Conservation (phyloP, 1,140 invertebrate species). For the Pseudomyrmex dendroicus region DNA sequence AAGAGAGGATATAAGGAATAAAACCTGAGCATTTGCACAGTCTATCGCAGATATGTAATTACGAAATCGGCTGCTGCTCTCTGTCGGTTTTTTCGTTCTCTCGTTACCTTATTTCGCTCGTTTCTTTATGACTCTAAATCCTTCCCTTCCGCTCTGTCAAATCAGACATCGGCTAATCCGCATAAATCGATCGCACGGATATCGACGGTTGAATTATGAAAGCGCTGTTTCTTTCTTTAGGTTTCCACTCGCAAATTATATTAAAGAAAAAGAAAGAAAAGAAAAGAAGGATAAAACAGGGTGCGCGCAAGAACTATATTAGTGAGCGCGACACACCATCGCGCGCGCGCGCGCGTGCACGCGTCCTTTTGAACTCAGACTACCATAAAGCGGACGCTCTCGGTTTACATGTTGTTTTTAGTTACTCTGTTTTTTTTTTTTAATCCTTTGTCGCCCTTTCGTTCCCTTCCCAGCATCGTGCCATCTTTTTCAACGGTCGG, state of each 20-base stretch:
- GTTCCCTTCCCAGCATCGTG: background rate
- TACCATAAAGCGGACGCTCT: slow-evolving; percentile 42
- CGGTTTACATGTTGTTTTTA: slow-evolving; percentile 56
- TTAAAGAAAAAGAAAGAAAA: slow-evolving; percentile 10
- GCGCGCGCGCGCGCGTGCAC: no score
- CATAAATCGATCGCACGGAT: slow-evolving; percentile 49
- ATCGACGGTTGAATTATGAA: slow-evolving; percentile 46
- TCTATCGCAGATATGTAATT: slow-evolving; percentile 75
- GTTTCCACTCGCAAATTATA: background rate
- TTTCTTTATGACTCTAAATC: slow-evolving; percentile 28
- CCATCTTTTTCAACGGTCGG: slow-evolving; percentile 42
- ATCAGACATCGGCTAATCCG: slow-evolving; percentile 46
- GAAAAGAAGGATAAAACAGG: no score
- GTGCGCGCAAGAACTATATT: slow-evolving; percentile 43
- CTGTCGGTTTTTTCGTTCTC: background rate
- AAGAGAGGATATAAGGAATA: slow-evolving; percentile 37
- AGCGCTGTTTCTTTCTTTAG: slow-evolving; percentile 6
- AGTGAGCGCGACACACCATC: background rate
- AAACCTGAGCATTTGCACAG: slow-evolving; percentile 25
- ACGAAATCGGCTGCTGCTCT: slow-evolving; percentile 24
- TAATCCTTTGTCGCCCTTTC: slow-evolving; percentile 26
- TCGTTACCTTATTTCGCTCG: slow-evolving; percentile 38
- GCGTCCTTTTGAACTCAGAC: slow-evolving; percentile 49
- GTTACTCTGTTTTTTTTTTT: slow-evolving; percentile 37
- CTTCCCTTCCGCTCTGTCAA: slow-evolving; percentile 28